phyloP scores from a whole-genome alignment of 1,140 invertebrate genomes.

The Anagrus nilaparvatae region DNA sequence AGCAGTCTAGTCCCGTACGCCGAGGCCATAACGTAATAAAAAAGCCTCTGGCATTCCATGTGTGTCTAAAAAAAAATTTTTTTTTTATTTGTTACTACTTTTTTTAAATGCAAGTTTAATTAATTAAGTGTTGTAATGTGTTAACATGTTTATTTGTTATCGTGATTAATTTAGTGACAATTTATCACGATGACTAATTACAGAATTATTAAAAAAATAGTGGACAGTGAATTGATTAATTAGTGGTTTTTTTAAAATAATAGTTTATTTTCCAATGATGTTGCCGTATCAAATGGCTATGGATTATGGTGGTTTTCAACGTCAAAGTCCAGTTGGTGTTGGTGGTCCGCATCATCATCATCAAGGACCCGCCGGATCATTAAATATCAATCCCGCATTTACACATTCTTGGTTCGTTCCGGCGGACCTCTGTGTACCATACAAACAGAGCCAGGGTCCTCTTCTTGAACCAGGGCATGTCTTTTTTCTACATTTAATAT shows the following conservation, averaged over 20 bases:
- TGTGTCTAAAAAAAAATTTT: no score
- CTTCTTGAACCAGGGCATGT: slow-evolving; percentile 86
- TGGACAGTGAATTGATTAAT: no score
- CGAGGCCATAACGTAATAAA: no score
- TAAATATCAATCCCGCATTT: slow-evolving; percentile 60
- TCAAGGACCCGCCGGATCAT: slow-evolving; percentile 35
- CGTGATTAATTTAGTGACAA: no score
- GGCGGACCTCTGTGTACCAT: slow-evolving; percentile 77
- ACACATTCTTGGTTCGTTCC: slow-evolving; percentile 88
- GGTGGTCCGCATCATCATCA: slow-evolving; percentile 46
- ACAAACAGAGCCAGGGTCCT: slow-evolving; percentile 65
- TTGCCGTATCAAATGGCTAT: slow-evolving; percentile 82
- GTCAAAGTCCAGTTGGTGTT: slow-evolving; percentile 56
- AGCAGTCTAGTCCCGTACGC: slow-evolving; percentile 20
- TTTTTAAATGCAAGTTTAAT: no score
- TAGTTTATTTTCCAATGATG: slow-evolving; percentile 54
- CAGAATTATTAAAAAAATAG: no score
- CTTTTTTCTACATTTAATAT: slow-evolving; percentile 48
- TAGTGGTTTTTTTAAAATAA: no score
- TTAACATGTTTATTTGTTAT: neutral
- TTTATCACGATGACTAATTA: no score
- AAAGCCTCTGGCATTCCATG: no score
- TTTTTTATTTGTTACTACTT: no score
- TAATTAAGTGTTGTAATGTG: neutral
- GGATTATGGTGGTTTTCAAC: slow-evolving; percentile 76